A percentile compares a stretch with the other conserved stretches of the same genome.
These are phyloP conservation scores for Pentalonia nigronervosa DNA, from an alignment of 1,140 invertebrate genomes.

Conservation along the genomic window DNA sequence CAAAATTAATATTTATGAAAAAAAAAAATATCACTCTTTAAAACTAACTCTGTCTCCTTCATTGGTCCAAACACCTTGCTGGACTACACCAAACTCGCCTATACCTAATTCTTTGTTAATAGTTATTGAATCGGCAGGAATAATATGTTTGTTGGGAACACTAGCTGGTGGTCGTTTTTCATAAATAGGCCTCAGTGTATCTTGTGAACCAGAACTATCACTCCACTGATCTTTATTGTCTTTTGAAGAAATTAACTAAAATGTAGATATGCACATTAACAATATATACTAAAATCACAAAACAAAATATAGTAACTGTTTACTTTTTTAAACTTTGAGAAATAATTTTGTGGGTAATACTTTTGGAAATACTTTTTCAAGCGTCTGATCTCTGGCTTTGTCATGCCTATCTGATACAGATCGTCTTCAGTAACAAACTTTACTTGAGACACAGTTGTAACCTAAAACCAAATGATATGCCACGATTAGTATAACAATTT, in stretches of 20 bases:
- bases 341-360: conserved; percentile 90
- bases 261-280: background rate
- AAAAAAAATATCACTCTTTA: conserved; percentile 16
- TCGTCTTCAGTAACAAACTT: conserved; percentile 96
- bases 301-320: conserved; percentile 63
- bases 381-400: conserved; percentile 91
- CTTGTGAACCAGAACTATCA: conserved; percentile 61
- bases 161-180: conserved; percentile 64
- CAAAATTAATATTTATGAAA: background rate
- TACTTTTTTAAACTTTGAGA: conserved; percentile 86
- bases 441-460: conserved; percentile 90
- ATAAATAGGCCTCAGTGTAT: conserved; percentile 47
- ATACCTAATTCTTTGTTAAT: conserved; percentile 94
- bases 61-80: conserved; percentile 98
- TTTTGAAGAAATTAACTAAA: conserved; percentile 64
- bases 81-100: conserved; percentile 97
- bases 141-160: conserved; percentile 92
- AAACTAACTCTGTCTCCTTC: conserved; percentile 82
- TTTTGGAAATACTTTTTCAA: conserved; percentile 93
- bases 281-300: background rate
- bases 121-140: conserved; percentile 90
- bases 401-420: conserved; percentile 89
- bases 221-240: conserved; percentile 64
- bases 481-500: background rate
- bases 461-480: conserved; percentile 68